Percentiles rank a stretch among this genome's conserved stretches.
Conservation (phyloP, 2,113 vertebrate species). For the Orycteropus afer region DNA sequence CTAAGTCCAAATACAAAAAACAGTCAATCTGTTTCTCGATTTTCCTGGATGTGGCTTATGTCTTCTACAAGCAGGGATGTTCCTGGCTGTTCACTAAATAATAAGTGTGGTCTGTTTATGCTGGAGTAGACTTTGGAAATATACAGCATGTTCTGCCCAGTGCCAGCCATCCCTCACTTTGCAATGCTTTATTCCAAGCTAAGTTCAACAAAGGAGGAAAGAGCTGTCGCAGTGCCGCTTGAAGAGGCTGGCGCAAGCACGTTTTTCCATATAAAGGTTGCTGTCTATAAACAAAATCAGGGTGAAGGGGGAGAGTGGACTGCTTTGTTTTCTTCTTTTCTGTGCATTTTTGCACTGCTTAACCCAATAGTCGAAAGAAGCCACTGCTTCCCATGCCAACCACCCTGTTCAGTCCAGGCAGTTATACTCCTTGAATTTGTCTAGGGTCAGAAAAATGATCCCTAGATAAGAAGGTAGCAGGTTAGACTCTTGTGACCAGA, state of each 20-base stretch:
- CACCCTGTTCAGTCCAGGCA: background rate
- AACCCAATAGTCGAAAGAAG: background rate
- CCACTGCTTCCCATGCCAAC: background rate
- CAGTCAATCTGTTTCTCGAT: background rate
- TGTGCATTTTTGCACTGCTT: constrained; percentile 51
- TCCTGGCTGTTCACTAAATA: background rate
- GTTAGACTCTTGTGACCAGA: background rate
- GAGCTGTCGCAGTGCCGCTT: background rate
- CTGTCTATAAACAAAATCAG: constrained; percentile 43
- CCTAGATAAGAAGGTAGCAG: background rate
- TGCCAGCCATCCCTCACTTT: background rate
- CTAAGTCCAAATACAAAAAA: background rate
- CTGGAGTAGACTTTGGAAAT: constrained; percentile 58
- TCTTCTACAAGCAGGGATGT: background rate
- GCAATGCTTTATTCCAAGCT: constrained; percentile 30
- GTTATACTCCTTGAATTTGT: background rate
- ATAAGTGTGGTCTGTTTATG: constrained; percentile 51
- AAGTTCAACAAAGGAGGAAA: constrained; percentile 44
- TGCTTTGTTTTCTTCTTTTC: constrained; percentile 8
- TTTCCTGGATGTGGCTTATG: background rate
- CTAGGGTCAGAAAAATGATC: background rate
- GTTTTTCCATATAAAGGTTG: constrained; percentile 55
- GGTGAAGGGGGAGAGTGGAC: background rate
- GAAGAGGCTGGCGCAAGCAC: background rate
- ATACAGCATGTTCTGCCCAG: background rate